phyloP scores from a whole-genome alignment of 35 echinoderm and acorn worm species.

The Ptychodera flava region DNA sequence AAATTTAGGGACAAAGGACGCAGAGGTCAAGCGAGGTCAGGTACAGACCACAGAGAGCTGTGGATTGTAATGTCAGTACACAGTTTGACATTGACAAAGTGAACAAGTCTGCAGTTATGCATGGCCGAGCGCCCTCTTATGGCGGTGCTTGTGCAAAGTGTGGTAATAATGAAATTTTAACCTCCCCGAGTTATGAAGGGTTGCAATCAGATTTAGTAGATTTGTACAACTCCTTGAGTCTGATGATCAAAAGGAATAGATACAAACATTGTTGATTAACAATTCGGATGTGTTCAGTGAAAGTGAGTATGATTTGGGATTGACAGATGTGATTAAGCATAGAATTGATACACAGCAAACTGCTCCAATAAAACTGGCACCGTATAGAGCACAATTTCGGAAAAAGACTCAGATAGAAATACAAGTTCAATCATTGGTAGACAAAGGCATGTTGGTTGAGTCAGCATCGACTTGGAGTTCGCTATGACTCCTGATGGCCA shows the following conservation, averaged over 20 bases:
- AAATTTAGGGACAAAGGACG: not conserved
- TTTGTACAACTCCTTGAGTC: not conserved
- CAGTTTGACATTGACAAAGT: not conserved
- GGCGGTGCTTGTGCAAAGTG: not conserved
- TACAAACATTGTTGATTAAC: not conserved
- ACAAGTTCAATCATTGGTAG: constrained; percentile 12
- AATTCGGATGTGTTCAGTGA: not conserved
- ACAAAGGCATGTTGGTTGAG: not conserved
- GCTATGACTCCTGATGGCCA: constrained; percentile 24
- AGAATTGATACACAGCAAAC: constrained; percentile 15
- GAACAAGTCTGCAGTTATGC: not conserved
- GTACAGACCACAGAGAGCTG: not conserved
- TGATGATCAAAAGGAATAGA: not conserved
- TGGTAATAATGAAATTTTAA: no score
- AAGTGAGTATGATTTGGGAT: not conserved
- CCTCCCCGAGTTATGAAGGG: no score
- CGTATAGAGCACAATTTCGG: constrained; percentile 24
- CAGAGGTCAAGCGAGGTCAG: not conserved
- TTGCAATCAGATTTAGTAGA: not conserved
- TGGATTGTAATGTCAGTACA: no score
- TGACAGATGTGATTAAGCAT: constrained; percentile 20
- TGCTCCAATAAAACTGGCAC: constrained; percentile 24
- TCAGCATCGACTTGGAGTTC: constrained; percentile 33
- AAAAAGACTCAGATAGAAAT: constrained; percentile 23
- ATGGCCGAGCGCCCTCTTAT: not conserved